Base-by-base conservation (phyloP, 2,113 vertebrate species). In the Tretioscincus oriximinensis region DNA sequence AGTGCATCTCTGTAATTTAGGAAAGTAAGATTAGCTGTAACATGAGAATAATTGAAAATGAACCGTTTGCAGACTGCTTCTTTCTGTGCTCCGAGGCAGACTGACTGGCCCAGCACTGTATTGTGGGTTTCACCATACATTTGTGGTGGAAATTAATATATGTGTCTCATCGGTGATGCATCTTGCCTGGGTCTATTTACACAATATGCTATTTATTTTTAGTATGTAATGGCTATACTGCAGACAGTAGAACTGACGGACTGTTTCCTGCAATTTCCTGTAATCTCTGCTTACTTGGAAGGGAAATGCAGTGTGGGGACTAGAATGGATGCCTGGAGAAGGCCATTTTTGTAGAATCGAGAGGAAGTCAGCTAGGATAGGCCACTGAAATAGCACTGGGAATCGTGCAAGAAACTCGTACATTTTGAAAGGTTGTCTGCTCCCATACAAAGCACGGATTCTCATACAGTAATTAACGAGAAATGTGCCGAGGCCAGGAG, bases 151-250 rank as follows among this genome's bases (percentile, higher is more conserved):
- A 16, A 47, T 84, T 41, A 76, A 28, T 7, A 47, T 24, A 9
- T 47, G 31, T 20, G 14, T 61, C 18, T 72, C 29, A 45, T 28
- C 26, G 2, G 31, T 75, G 73, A 1, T 41, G 5, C 69, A 66
- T 14, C 72, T 0, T 0, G 4, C 70, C 45, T 24, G 67, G 54
- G 67, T 58, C 0, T 0, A 1, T 9, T 65, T 69, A n/a, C 21
- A 0, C 29, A 0, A 0, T 24, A 47, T 60, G 0, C 0, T 0
- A 35, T 0, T 1, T 41, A 41, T 21, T 11, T 0, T 26, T 63
- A 80, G 74, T 51, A 0, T 1, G 41, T 5, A n/a, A 18, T 71
- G 66, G 54, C n/a, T 28, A 41, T 47, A 11, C 68, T 75, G 73
- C 77, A 51, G 71, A 79, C 77, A 54, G 28, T 16, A 8, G 49